Evolutionary conservation across 2,797 vertebrate species (phyloP).

Genomic region (Epinephelus malabaricus): DNA sequence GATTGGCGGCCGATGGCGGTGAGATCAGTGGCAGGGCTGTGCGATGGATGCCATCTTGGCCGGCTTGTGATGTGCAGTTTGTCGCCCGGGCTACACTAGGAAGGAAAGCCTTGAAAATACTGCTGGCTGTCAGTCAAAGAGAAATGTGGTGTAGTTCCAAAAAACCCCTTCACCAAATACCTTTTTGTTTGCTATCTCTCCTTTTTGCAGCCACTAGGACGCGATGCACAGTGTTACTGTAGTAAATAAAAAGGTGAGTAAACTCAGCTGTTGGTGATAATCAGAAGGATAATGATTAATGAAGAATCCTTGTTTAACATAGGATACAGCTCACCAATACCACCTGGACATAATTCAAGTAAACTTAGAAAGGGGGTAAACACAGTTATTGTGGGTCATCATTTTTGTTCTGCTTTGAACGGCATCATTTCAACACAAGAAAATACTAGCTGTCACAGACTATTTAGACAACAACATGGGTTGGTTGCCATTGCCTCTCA

Average conservation of each 20-base stretch:
- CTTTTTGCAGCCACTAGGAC: conserved; percentile 47
- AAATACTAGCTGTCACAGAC: background rate
- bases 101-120: conserved; percentile 83
- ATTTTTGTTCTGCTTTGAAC: background rate
- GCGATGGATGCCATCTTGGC: conserved; percentile 84
- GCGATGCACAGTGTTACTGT: conserved; percentile 24
- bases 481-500: background rate
- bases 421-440: background rate
- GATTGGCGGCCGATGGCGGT: conserved; percentile 82
- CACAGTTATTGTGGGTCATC: background rate
- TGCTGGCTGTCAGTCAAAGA: conserved; percentile 84
- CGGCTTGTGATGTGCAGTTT: conserved; percentile 84
- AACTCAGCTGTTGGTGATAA: conserved; percentile 7
- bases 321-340: background rate
- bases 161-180: conserved; percentile 65
- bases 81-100: conserved; percentile 77
- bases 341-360: background rate
- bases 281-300: conserved; percentile 6
- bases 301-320: conserved; percentile 1
- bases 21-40: conserved; percentile 83
- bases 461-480: background rate
- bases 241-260: conserved; percentile 44
- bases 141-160: conserved; percentile 72
- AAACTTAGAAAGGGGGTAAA: background rate
- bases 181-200: conserved; percentile 68